These are phyloP conservation scores for Enteromius thamalakanensis DNA, from an alignment of 2,797 vertebrate genomes.

Conservation along the genomic window DNA sequence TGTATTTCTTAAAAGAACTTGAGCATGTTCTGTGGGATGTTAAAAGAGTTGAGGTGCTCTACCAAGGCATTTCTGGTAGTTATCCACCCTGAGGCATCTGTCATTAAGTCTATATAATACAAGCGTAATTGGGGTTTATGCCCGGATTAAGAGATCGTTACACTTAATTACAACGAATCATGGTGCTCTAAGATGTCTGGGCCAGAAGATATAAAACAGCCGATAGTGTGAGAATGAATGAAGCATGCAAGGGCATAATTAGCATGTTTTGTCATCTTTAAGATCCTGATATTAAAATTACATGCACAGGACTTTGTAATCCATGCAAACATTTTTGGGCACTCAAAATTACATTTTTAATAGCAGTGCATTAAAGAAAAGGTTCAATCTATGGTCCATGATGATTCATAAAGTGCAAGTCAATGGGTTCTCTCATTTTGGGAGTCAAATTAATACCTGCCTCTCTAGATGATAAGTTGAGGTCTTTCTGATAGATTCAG, in stretches of 20 bases:
- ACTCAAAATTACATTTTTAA: neutral
- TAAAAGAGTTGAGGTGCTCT: neutral
- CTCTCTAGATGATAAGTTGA: neutral
- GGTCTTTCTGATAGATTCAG: neutral
- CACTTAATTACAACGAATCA: slow-evolving; percentile 43
- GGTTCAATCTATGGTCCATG: neutral
- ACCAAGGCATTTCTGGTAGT: neutral
- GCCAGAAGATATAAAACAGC: slow-evolving; percentile 16
- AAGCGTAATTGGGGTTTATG: slow-evolving; percentile 47
- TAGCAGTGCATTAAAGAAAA: neutral
- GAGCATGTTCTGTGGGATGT: neutral
- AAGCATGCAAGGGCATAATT: slow-evolving; percentile 27
- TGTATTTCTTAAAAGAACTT: neutral
- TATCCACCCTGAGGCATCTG: slow-evolving; percentile 27
- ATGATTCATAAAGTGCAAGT: neutral
- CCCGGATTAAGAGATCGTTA: slow-evolving; percentile 40
- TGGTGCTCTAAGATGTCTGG: slow-evolving; percentile 6
- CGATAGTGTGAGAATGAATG: neutral
- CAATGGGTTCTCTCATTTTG: neutral
- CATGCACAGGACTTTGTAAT: neutral
- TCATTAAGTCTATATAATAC: slow-evolving; percentile 38
- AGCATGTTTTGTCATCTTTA: neutral
- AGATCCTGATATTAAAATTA: slow-evolving; percentile 16
- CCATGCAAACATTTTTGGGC: neutral
- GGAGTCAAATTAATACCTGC: neutral